These are phyloP conservation scores for Athene noctua DNA, from an alignment of 2,113 vertebrate genomes.

Conservation along the genomic window DNA sequence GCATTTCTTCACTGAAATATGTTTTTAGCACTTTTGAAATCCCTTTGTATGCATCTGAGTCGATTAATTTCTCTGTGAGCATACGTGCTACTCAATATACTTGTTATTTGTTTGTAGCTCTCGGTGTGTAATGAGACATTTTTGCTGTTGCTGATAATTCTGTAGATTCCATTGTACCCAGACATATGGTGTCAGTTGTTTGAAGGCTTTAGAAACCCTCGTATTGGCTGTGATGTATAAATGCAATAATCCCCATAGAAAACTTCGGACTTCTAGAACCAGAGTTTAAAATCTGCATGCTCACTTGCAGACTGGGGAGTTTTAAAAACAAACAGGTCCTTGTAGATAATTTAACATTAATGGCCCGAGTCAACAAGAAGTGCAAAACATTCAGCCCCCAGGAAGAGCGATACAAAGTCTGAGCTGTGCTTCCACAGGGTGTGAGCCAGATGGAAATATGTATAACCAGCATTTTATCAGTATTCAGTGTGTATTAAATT, in stretches of 20 bases:
- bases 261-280: constrained; percentile 44
- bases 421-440: constrained; percentile 3
- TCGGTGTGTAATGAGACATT: constrained; percentile 34
- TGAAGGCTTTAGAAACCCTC: constrained; percentile 36
- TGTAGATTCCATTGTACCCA: constrained; percentile 32
- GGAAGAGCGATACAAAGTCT: neutral
- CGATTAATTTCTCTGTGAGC: constrained; percentile 42
- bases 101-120: constrained; percentile 35
- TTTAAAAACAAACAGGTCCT: constrained; percentile 57
- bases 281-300: neutral
- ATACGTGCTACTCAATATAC: constrained; percentile 11
- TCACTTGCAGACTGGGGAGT: constrained; percentile 39
- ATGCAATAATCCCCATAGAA: constrained; percentile 53
- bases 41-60: constrained; percentile 50
- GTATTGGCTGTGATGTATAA: constrained; percentile 35
- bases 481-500: neutral
- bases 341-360: constrained; percentile 57
- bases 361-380: constrained; percentile 54
- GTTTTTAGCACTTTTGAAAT: constrained; percentile 48
- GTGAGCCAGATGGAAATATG: constrained; percentile 28
- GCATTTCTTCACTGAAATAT: constrained; percentile 34
- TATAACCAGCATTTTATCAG: neutral
- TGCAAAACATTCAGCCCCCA: neutral
- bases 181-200: constrained; percentile 53
- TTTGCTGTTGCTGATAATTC: constrained; percentile 58